phyloP scores from a whole-genome alignment of 2,797 vertebrate species.

The Pseudopleuronectes americanus region DNA sequence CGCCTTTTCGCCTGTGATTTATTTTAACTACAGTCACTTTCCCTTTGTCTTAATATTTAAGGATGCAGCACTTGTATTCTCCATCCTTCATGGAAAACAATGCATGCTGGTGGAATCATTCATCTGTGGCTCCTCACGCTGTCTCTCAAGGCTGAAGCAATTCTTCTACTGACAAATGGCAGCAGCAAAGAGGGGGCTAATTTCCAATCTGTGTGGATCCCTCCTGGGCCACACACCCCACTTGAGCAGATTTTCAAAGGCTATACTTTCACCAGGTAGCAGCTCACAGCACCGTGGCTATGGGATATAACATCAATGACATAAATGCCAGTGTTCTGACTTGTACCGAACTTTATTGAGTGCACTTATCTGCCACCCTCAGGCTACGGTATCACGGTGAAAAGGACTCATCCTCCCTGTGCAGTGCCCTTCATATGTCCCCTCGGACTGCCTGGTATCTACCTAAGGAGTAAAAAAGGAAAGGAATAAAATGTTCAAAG shows the following conservation, averaged over 20 bases:
- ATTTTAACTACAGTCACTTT: constrained; percentile 33
- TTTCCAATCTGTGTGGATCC: constrained; percentile 55
- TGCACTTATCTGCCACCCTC: constrained; percentile 63
- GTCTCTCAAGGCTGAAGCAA: constrained; percentile 70
- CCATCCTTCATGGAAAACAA: constrained; percentile 65
- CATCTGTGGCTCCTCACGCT: constrained; percentile 66
- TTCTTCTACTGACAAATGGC: constrained; percentile 65
- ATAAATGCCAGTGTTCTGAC: constrained; percentile 68
- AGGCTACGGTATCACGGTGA: constrained; percentile 54
- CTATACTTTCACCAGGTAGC: constrained; percentile 55
- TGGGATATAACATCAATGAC: constrained; percentile 55
- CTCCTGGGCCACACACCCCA: constrained; percentile 40
- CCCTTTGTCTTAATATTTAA: constrained; percentile 53
- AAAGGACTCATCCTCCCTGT: constrained; percentile 54
- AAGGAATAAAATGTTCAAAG: constrained; percentile 3
- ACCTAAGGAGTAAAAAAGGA: constrained; percentile 29
- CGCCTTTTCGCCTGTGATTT: constrained; percentile 51
- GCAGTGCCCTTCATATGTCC: constrained; percentile 58
- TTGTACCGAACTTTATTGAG: constrained; percentile 59
- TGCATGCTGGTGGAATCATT: constrained; percentile 63
- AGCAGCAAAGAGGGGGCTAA: constrained; percentile 39
- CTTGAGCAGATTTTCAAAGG: constrained; percentile 37
- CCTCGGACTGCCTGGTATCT: constrained; percentile 35
- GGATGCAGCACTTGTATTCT: constrained; percentile 39
- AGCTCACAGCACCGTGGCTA: constrained; percentile 37